These are phyloP conservation scores for Artemia franciscana DNA, from an alignment of 1,140 invertebrate genomes.

Conservation along the genomic window DNA sequence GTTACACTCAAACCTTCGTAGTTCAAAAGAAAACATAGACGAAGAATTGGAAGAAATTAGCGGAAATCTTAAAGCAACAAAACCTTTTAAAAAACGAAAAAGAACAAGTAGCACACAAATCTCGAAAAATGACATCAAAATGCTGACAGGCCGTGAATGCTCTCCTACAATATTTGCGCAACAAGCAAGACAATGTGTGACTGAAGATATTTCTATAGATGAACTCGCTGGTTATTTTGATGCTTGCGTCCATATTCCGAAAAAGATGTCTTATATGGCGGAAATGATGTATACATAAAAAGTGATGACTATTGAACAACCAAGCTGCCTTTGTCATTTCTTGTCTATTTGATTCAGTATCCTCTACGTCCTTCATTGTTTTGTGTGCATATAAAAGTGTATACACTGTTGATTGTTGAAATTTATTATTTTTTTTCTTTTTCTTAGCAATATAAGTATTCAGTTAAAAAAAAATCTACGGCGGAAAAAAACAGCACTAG, in stretches of 20 bases:
- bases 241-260: constrained; percentile 74
- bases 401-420: too few species aligned
- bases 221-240: constrained; percentile 81
- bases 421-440: too few species aligned
- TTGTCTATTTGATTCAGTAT: too few species aligned
- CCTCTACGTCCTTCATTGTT: too few species aligned
- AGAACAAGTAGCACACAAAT: background rate
- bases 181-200: constrained; percentile 21
- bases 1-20: background rate
- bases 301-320: too few species aligned
- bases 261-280: constrained; percentile 86
- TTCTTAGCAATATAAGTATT: too few species aligned
- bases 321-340: too few species aligned
- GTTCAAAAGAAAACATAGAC: background rate
- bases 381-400: too few species aligned
- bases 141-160: background rate
- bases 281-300: constrained; percentile 86
- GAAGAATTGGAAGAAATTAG: background rate
- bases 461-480: too few species aligned
- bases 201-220: constrained; percentile 53
- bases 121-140: background rate
- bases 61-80: background rate
- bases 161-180: constrained; percentile 5
- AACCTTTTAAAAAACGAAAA: background rate
- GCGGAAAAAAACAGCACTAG: too few species aligned